These are phyloP conservation scores for Gobius niger DNA, from an alignment of 2,113 vertebrate genomes.

Conservation along the genomic window DNA sequence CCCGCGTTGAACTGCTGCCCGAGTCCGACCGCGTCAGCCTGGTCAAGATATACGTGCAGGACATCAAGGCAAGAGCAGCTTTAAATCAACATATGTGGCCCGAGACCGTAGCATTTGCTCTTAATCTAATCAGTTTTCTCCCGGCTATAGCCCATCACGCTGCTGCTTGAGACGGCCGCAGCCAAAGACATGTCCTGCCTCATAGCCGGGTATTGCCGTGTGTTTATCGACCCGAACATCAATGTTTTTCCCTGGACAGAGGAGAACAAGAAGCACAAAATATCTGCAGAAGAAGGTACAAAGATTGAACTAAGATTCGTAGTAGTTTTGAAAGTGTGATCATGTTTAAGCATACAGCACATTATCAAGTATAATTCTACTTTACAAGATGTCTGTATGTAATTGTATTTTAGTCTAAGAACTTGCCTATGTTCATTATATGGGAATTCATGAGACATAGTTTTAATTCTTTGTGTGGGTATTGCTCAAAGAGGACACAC, in stretches of 20 bases:
- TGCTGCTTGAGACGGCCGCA: conserved; percentile 87
- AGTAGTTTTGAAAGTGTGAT: too few species aligned
- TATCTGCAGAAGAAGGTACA: conserved; percentile 93
- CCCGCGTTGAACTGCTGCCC: conserved; percentile 85
- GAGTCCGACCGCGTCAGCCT: conserved; percentile 93
- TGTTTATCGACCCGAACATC: conserved; percentile 81
- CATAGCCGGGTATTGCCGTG: conserved; percentile 87
- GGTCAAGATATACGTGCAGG: conserved; percentile 94
- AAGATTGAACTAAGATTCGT: neutral
- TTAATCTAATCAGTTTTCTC: conserved; percentile 9
- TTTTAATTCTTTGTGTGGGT: too few species aligned
- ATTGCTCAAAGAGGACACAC: too few species aligned
- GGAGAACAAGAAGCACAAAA: conserved; percentile 77
- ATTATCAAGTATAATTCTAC: too few species aligned
- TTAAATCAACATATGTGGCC: conserved; percentile 1
- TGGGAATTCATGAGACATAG: too few species aligned
- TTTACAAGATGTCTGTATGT: too few species aligned
- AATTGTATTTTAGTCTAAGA: too few species aligned
- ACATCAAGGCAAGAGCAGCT: conserved; percentile 85
- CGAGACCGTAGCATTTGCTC: neutral
- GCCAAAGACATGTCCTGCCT: conserved; percentile 94
- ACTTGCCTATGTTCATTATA: too few species aligned
- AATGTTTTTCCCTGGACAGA: conserved; percentile 85
- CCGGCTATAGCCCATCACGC: conserved; percentile 82
- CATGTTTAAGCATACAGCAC: too few species aligned